phyloP scores from a whole-genome alignment of 2,888 invertebrate genomes.

The Clostera curtula region DNA sequence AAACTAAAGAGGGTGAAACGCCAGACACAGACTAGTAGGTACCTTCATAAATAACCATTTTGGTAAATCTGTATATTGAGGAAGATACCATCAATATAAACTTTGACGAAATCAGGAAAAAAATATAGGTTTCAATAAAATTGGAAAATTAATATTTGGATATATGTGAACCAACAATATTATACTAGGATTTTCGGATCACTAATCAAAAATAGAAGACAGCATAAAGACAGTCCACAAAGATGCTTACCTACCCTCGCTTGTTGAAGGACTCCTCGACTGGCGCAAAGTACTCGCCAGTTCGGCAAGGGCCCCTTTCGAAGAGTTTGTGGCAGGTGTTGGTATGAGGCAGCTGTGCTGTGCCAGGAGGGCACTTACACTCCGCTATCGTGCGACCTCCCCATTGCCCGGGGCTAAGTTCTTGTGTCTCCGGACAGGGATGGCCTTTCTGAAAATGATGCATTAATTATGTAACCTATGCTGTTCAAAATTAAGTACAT shows the following conservation, averaged over 20 bases:
- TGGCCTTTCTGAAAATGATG: constrained; percentile 73
- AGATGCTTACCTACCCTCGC: constrained; percentile 69
- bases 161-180: no score
- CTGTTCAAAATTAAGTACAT: no score
- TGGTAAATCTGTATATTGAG: no score
- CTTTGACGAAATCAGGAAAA: no score
- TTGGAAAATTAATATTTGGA: no score
- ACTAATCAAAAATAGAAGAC: no score
- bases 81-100: no score
- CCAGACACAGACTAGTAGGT: no score
- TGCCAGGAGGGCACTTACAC: constrained; percentile 88
- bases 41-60: no score
- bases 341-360: constrained; percentile 80
- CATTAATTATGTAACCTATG: not conserved
- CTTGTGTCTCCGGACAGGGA: constrained; percentile 90
- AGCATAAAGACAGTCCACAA: constrained; percentile 1
- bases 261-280: constrained; percentile 70
- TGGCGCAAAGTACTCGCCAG: constrained; percentile 85
- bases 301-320: constrained; percentile 81
- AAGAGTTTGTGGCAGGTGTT: constrained; percentile 84
- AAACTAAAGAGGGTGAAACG: no score
- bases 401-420: constrained; percentile 79
- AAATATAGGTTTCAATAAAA: no score
- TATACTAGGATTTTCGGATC: no score
- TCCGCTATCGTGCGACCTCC: constrained; percentile 79